These are phyloP conservation scores for Pseudochromis fuscus DNA, from an alignment of 2,797 vertebrate genomes.

Conservation along the genomic window DNA sequence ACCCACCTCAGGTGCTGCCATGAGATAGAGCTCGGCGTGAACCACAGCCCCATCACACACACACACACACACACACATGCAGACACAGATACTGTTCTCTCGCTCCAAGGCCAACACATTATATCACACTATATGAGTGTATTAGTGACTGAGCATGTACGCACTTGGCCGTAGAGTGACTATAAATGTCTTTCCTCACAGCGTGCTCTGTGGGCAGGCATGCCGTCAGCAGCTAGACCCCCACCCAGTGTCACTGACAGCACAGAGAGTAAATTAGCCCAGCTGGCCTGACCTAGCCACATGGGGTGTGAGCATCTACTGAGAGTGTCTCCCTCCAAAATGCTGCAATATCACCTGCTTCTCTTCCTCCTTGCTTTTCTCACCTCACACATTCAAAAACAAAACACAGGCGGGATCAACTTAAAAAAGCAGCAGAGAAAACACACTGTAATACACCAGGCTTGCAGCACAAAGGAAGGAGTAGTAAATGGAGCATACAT, in stretches of 20 bases:
- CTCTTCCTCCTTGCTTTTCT: slow-evolving; percentile 58
- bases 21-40: slow-evolving; percentile 74
- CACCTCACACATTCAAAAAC: slow-evolving; percentile 84
- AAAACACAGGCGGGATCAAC: slow-evolving; percentile 43
- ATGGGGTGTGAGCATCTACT: slow-evolving; percentile 88
- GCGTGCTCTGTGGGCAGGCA: slow-evolving; percentile 55
- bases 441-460: too few species aligned
- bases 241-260: slow-evolving; percentile 82
- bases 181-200: slow-evolving; percentile 70
- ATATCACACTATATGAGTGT: slow-evolving; percentile 55
- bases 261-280: slow-evolving; percentile 86
- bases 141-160: slow-evolving; percentile 54
- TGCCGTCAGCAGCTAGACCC: slow-evolving; percentile 58
- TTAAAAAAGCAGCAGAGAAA: too few species aligned
- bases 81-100: slow-evolving; percentile 26
- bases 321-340: slow-evolving; percentile 85
- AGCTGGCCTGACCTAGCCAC: slow-evolving; percentile 90
- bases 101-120: slow-evolving; percentile 50
- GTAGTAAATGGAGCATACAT: too few species aligned
- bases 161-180: slow-evolving; percentile 48
- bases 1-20: slow-evolving; percentile 69
- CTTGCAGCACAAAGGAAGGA: too few species aligned
- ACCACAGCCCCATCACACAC: slow-evolving; percentile 45
- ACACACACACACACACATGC: slow-evolving; percentile 38
- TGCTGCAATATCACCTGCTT: slow-evolving; percentile 72